Base-by-base conservation (phyloP, 23 tunicate species). In the Trididemnum miniatum region DNA sequence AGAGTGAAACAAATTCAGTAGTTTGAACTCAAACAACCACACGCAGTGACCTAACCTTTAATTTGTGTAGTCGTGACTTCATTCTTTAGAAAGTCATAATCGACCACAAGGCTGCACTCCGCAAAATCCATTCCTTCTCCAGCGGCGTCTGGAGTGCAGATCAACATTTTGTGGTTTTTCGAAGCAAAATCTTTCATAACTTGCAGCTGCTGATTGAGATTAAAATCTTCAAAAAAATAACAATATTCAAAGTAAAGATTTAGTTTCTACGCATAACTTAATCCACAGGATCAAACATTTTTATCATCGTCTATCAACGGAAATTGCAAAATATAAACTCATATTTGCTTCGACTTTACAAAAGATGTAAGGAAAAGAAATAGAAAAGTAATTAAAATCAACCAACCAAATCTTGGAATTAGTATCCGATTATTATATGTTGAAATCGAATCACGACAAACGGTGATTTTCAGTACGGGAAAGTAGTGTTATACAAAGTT, bases 41-140 rank as follows among this genome's bases (percentile, higher is more conserved):
- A 44, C 54, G 15, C 9, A 9, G 54, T 7, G 54, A 44, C 9
- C 54, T 25, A 28, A 34, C 91, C 91, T 71, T 59, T 71, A 9
- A 72, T 51, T 65, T 87, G 86, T 1, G 54, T 57, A 22, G 34
- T 72, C 29, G 74, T 40, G 15, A 75, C 59, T 62, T 72, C 86
- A 44, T 49, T 81, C 63, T 76, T 81, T 34, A 59, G 31, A 51
- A 66, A 87, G 40, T 87, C 82, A 49, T 87, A 87, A 32, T 74
- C 52, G 31, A 87, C 75, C 30, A 87, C 86, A 63, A 87, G 24
- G 65, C 63, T 87, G 63, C 92, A 87, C 25, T 81, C 71, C 4
- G 62, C 80, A 39, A 80, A 75, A 73, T 87, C 86, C 34, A 87
- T 75, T 27, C 91, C 91, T 49, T 86, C 91, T 18, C 85, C 82